Evolutionary conservation across 2,797 vertebrate species (phyloP).

Genomic region (Pachyuromys duprasi): DNA sequence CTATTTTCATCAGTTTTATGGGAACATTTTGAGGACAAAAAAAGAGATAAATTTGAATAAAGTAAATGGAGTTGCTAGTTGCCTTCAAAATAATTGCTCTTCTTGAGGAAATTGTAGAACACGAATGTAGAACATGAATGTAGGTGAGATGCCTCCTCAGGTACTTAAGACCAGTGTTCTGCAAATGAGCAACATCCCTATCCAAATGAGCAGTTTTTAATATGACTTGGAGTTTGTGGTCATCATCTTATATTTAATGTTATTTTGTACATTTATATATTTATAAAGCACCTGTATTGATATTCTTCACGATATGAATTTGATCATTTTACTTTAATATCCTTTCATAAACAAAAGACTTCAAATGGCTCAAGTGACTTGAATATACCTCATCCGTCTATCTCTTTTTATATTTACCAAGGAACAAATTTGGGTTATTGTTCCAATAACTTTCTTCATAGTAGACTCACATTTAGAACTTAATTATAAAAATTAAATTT

Average conservation of each 20-base stretch:
- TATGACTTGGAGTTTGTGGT: neutral
- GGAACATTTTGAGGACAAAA: neutral
- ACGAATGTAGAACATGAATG: neutral
- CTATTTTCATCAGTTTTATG: neutral
- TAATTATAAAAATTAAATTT: neutral
- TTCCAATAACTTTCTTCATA: neutral
- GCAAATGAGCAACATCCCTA: neutral
- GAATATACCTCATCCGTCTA: neutral
- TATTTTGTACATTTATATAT: neutral
- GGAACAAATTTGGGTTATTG: neutral
- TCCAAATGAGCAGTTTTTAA: neutral
- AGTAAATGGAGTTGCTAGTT: neutral
- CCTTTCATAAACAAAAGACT: neutral
- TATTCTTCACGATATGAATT: neutral
- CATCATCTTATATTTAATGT: neutral
- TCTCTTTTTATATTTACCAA: conserved; percentile 28
- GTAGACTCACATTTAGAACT: neutral
- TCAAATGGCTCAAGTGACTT: neutral
- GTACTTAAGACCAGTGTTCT: neutral
- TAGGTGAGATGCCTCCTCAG: neutral
- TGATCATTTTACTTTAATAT: conserved; percentile 13
- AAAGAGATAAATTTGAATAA: neutral
- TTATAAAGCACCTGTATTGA: neutral
- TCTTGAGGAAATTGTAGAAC: neutral
- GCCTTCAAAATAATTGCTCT: neutral